These are phyloP conservation scores for Tor tambroides DNA, from an alignment of 2,113 vertebrate species.

Conservation along the genomic window DNA sequence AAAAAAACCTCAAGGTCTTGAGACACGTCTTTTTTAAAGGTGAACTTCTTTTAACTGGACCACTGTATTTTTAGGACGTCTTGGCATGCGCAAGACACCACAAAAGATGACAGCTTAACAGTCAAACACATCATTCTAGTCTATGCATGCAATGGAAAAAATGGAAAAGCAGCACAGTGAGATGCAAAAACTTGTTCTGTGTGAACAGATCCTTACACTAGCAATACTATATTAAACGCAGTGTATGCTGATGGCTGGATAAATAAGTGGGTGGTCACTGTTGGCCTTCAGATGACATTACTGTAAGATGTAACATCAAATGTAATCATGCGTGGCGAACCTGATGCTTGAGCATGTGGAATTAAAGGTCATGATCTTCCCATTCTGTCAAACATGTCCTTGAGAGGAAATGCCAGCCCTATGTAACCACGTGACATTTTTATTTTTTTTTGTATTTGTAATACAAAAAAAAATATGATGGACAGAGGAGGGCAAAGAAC, in stretches of 20 bases:
- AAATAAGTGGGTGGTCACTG: background rate
- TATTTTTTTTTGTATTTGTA: background rate
- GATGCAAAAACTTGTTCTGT: no score
- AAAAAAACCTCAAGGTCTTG: no score
- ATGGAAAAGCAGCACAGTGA: no score
- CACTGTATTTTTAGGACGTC: no score
- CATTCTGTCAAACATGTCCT: background rate
- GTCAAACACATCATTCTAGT: background rate
- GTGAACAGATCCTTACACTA: no score
- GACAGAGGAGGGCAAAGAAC: background rate
- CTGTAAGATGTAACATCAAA: background rate
- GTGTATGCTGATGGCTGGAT: background rate
- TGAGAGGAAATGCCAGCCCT: background rate
- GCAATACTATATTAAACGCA: no score
- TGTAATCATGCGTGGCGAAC: background rate
- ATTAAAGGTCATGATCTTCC: background rate
- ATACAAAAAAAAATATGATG: background rate
- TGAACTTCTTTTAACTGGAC: no score
- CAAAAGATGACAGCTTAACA: background rate
- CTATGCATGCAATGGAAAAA: no score
- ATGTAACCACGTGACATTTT: background rate
- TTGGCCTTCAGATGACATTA: conserved; percentile 5
- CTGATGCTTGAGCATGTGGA: background rate
- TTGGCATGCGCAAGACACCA: background rate
- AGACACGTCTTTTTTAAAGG: no score